Base-by-base conservation (phyloP, 2,888 invertebrate species). In the Drosophila paramelanica region DNA sequence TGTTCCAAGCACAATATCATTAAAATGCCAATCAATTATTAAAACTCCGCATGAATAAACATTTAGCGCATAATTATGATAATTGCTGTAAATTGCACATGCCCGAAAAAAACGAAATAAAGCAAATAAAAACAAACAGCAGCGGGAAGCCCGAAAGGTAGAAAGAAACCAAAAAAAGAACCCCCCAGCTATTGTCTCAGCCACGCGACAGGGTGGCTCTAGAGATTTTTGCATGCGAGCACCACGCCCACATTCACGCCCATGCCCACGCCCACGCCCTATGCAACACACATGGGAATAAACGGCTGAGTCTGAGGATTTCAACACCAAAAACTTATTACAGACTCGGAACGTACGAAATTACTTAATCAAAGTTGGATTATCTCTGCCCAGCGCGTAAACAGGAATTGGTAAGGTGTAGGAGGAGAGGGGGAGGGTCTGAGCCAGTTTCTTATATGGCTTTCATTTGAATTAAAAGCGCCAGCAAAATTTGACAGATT, bases 301-400 rank as follows among this genome's bases (percentile, higher is more conserved):
- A 82, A 58, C 67, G 84, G 68, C 87, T 87, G 80, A 83, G 73
- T 68, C 84, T 68, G 60, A 80, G 86, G 90, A 88, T 90, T 90
- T 90, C 79, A 75, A 90, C 91, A 91, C 91, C 89, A 88, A 71
- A 89, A 70, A 78, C 85, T 74, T 86, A 73, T 88, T 80, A 88
- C 56, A 49, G 60, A 50, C 43, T 61, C 64, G 68, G 5, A 64
- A 68, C 66, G 70, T 59, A 58, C 43, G 79, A 89, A 89, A 91
- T 90, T 91, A 89, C 90, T 90, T 90, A 91, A 90, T 90, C 91
- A 90, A 90, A 90, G 90, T 90, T 90, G 91, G 90, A 91, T 90
- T 90, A 90, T 90, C 90, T 83, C 67, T 73, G 77, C 75, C 66
- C 71, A 62, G 70, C 51, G 42, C 74, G 73, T 68, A 80, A 79